These are phyloP conservation scores for Microplitis manilae DNA, from an alignment of 2,888 invertebrate genomes.

Conservation along the genomic window DNA sequence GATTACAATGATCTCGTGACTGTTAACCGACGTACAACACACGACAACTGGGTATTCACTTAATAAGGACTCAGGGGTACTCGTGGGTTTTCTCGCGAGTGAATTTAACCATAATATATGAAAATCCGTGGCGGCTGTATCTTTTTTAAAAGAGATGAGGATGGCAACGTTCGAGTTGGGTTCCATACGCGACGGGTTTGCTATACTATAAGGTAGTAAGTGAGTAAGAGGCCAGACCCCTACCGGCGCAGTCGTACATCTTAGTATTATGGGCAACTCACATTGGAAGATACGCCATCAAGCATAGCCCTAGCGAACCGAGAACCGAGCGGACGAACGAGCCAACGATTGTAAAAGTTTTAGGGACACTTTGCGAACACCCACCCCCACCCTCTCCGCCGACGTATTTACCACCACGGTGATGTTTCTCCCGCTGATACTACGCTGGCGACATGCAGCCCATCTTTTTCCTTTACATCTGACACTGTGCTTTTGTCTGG, in stretches of 20 bases:
- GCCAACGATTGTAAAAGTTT: conserved; percentile 77
- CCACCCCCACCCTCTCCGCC: conserved; percentile 57
- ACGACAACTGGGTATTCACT: background rate
- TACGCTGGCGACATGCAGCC: conserved; percentile 60
- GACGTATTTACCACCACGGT: conserved; percentile 47
- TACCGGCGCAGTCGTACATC: conserved; percentile 78
- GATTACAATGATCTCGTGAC: conserved; percentile 1
- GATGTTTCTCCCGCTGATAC: conserved; percentile 27
- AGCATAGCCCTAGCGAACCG: conserved; percentile 74
- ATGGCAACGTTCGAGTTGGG: conserved; percentile 59
- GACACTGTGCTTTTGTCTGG: conserved; percentile 34
- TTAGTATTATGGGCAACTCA: conserved; percentile 79
- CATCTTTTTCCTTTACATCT: conserved; percentile 63
- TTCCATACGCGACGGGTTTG: conserved; percentile 62
- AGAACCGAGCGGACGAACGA: conserved; percentile 71
- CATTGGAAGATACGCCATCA: conserved; percentile 80
- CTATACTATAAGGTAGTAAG: conserved; percentile 69
- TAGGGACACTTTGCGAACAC: conserved; percentile 77
- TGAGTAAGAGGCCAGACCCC: conserved; percentile 68
- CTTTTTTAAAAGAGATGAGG: conserved; percentile 50
- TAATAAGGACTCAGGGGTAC: background rate
- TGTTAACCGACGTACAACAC: background rate
- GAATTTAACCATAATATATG: conserved; percentile 5
- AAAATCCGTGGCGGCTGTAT: conserved; percentile 57
- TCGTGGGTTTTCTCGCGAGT: background rate